Percentiles rank a stretch among this genome's conserved stretches.
Evolutionary conservation across 2,888 invertebrate genomes (phyloP).

Genomic region (Protophormia terraenovae): DNA sequence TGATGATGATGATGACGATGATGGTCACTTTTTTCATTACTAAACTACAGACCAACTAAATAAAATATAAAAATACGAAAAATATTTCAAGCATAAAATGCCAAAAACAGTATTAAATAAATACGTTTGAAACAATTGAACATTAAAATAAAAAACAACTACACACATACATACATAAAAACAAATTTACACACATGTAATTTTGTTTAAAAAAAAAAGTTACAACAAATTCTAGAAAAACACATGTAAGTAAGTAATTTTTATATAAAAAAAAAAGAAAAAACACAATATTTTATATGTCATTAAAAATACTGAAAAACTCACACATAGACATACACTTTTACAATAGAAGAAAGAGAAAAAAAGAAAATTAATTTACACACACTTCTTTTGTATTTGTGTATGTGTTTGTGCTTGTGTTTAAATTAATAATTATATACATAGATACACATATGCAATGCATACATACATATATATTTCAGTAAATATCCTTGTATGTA

Average conservation of each 20-base stretch:
- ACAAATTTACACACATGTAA: background rate
- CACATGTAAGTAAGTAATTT: constrained; percentile 45
- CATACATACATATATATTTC: background rate
- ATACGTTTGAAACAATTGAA: constrained; percentile 40
- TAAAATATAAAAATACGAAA: constrained; percentile 15
- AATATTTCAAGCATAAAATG: constrained; percentile 64
- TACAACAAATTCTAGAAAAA: background rate
- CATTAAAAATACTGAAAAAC: constrained; percentile 22
- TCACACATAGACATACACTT: background rate
- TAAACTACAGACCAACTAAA: constrained; percentile 10
- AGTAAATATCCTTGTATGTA: background rate
- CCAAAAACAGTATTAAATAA: constrained; percentile 58
- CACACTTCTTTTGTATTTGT: background rate
- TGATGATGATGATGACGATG: constrained; percentile 33
- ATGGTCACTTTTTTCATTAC: constrained; percentile 42
- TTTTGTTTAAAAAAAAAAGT: background rate
- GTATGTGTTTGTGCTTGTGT: background rate
- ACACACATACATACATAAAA: constrained; percentile 22
- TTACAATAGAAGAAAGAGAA: background rate
- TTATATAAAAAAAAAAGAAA: constrained; percentile 1
- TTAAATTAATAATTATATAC: constrained; percentile 44
- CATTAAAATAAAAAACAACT: constrained; percentile 8
- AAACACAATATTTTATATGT: constrained; percentile 15
- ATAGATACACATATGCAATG: background rate
- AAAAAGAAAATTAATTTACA: background rate